A percentile compares a stretch with the other conserved stretches of the same genome.
phyloP scores from a whole-genome alignment of 2,113 vertebrate species.

The Epinephelus lanceolatus region DNA sequence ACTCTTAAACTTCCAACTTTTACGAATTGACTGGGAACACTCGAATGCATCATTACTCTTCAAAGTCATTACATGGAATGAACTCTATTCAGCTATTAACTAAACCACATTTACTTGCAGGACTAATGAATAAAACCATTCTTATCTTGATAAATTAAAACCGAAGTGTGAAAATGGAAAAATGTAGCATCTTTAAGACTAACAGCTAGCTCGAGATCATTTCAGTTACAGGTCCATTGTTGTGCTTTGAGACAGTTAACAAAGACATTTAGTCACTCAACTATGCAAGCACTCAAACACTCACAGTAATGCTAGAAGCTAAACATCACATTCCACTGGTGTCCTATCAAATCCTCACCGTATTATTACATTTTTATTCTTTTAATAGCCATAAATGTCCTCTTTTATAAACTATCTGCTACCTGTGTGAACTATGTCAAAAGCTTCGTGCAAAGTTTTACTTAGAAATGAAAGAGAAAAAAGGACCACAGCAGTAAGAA shows the following conservation, averaged over 20 bases:
- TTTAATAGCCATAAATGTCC: background rate
- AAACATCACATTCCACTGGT: background rate
- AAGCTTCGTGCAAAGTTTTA: constrained; percentile 43
- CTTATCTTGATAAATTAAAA: constrained; percentile 56
- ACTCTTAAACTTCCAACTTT: constrained; percentile 32
- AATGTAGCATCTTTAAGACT: constrained; percentile 39
- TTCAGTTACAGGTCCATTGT: constrained; percentile 23
- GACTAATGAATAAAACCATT: constrained; percentile 59
- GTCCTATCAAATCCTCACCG: background rate
- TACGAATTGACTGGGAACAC: constrained; percentile 33
- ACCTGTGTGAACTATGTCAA: constrained; percentile 13
- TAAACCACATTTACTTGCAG: constrained; percentile 65
- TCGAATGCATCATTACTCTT: constrained; percentile 72
- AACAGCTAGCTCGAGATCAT: constrained; percentile 17
- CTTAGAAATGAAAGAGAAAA: constrained; percentile 23
- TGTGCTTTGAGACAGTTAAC: constrained; percentile 24
- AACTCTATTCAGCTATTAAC: constrained; percentile 70
- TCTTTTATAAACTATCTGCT: constrained; percentile 16
- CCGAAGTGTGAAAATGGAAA: constrained; percentile 48
- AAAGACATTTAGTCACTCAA: constrained; percentile 30
- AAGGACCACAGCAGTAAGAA: background rate
- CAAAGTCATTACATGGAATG: constrained; percentile 78
- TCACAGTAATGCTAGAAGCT: constrained; percentile 1
- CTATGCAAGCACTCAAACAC: constrained; percentile 25
- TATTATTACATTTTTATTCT: background rate